These are phyloP conservation scores for Atrina japonica DNA, from an alignment of 2,888 invertebrate genomes.

Conservation along the genomic window DNA sequence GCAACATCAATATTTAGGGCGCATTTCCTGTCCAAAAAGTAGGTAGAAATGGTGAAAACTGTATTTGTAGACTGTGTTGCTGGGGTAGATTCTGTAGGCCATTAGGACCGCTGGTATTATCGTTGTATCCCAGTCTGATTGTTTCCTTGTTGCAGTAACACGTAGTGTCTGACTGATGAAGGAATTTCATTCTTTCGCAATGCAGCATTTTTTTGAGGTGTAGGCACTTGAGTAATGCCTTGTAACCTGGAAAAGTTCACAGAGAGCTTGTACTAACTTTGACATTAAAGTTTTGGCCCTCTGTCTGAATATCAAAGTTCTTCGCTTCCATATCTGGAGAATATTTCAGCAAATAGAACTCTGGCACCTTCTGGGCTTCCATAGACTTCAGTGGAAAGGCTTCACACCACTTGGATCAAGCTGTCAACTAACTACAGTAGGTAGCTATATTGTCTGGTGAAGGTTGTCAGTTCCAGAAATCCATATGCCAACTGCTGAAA, in stretches of 20 bases:
- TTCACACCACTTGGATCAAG: constrained; percentile 48
- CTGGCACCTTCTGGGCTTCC: not conserved
- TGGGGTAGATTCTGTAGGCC: constrained; percentile 47
- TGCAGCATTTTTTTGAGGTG: constrained; percentile 28
- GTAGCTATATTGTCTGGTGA: constrained; percentile 44
- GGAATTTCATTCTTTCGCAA: constrained; percentile 27
- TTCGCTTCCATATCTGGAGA: not conserved
- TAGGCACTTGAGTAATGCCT: constrained; percentile 17
- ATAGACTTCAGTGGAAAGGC: not conserved
- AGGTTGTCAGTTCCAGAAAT: constrained; percentile 43
- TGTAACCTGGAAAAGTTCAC: constrained; percentile 21
- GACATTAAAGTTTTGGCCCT: too few relatives aligned
- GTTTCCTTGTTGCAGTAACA: constrained; percentile 35
- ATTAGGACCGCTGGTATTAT: constrained; percentile 48
- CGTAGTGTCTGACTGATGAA: constrained; percentile 17
- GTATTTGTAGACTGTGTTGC: constrained; percentile 39
- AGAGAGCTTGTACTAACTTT: too few relatives aligned
- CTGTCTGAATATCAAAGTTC: too few relatives aligned
- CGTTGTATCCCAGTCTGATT: constrained; percentile 47
- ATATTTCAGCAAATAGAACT: not conserved
- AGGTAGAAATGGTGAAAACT: constrained; percentile 35
- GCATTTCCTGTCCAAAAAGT: too few relatives aligned
- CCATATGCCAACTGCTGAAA: constrained; percentile 46
- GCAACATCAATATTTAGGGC: constrained; percentile 38
- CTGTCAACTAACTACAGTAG: constrained; percentile 47